These are phyloP conservation scores for Euthynnus affinis DNA, from an alignment of 2,797 vertebrate species.

Conservation along the genomic window DNA sequence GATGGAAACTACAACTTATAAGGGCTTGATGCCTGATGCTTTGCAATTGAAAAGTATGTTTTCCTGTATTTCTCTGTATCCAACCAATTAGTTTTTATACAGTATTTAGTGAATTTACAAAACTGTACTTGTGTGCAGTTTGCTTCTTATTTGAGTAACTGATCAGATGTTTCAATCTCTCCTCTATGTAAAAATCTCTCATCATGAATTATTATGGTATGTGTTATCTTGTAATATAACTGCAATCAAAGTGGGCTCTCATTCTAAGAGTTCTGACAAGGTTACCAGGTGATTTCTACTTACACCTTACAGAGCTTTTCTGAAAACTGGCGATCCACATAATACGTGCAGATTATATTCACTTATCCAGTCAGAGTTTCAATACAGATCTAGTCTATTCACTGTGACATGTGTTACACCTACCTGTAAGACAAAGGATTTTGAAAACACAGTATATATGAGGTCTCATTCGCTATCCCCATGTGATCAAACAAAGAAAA, in stretches of 20 bases:
- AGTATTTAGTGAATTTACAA: background rate
- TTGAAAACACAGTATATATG: background rate
- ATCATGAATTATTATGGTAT: background rate
- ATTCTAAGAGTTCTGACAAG: too few relatives aligned
- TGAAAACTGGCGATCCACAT: background rate
- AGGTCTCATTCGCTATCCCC: background rate
- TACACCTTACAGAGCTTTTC: too few relatives aligned
- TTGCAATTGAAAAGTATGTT: too few relatives aligned
- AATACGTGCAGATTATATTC: background rate
- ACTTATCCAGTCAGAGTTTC: background rate
- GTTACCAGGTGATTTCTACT: too few relatives aligned
- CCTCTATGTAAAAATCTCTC: background rate
- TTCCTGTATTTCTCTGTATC: background rate
- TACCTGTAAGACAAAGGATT: background rate
- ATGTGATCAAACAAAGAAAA: background rate
- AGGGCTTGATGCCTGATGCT: background rate
- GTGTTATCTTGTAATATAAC: too few relatives aligned
- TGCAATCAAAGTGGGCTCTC: too few relatives aligned
- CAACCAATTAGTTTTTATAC: background rate
- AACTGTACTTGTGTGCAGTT: background rate
- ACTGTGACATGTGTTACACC: background rate
- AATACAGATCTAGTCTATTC: background rate
- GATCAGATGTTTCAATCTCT: background rate
- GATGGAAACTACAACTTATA: background rate
- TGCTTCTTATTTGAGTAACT: background rate